Evolutionary conservation across 2,888 invertebrate species (phyloP).

Genomic region (Leucozona laternaria): DNA sequence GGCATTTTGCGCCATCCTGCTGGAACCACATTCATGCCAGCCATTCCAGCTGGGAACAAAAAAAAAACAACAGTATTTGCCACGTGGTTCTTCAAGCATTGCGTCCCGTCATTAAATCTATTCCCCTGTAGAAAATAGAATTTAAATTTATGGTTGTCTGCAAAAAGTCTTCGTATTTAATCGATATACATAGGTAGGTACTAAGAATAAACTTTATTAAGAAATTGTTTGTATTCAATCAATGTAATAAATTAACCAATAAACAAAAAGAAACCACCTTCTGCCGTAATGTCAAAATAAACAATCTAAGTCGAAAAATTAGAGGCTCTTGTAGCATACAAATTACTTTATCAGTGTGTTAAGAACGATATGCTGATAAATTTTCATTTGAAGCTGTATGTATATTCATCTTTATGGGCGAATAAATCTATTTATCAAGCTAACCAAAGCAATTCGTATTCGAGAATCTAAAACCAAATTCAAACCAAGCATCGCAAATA

Average conservation of each 20-base stretch:
- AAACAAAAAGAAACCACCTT: neutral
- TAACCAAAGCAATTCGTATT: slow-evolving; percentile 4
- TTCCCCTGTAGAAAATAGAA: neutral
- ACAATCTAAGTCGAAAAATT: neutral
- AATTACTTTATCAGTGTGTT: neutral
- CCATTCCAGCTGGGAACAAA: too few relatives aligned
- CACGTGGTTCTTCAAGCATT: neutral
- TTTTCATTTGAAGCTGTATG: neutral
- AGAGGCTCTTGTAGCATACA: neutral
- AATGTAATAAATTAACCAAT: slow-evolving; percentile 1
- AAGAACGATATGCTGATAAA: neutral
- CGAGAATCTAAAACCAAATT: slow-evolving; percentile 1
- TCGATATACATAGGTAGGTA: neutral
- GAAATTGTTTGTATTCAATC: neutral
- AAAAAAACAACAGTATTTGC: too few relatives aligned
- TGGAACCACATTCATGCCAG: too few relatives aligned
- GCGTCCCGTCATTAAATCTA: neutral
- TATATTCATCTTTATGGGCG: neutral
- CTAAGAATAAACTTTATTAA: neutral
- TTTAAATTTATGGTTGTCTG: neutral
- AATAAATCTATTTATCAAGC: slow-evolving; percentile 1
- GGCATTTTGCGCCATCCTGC: too few relatives aligned
- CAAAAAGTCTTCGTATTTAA: neutral
- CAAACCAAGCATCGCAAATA: slow-evolving; percentile 4
- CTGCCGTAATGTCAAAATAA: neutral